These are phyloP conservation scores for Echinarachnius parma DNA, from an alignment of 53 echinoderm and acorn worm genomes.

Conservation along the genomic window DNA sequence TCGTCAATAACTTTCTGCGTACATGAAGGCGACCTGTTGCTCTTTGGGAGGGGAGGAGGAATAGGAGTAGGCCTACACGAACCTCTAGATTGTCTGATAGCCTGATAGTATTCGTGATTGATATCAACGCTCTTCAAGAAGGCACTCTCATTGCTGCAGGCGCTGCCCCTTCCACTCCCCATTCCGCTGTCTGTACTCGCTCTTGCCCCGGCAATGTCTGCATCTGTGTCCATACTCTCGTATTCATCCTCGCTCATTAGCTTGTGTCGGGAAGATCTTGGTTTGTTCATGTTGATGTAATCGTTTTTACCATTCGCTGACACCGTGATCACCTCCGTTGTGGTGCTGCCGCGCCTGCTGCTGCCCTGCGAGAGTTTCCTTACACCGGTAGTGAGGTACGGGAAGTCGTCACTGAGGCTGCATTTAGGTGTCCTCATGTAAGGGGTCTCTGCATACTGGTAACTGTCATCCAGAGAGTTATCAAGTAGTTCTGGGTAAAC, in stretches of 20 bases:
- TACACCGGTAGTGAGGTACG: conserved; percentile 22
- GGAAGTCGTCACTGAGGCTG: conserved; percentile 31
- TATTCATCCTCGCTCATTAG: conserved; percentile 31
- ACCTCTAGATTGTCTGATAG: conserved; percentile 1
- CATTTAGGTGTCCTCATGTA: conserved; percentile 24
- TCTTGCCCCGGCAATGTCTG: too few species aligned
- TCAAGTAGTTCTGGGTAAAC: conserved; percentile 28
- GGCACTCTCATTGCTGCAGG: conserved; percentile 23
- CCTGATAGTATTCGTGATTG: conserved; percentile 40
- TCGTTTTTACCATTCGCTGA: conserved; percentile 21
- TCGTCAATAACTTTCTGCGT: too few species aligned
- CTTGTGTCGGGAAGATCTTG: background rate
- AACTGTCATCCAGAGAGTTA: conserved; percentile 14
- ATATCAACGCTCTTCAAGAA: conserved; percentile 21
- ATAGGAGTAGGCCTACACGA: too few species aligned
- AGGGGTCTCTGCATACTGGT: conserved; percentile 38
- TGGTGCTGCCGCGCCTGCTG: conserved; percentile 8
- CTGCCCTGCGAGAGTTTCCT: background rate
- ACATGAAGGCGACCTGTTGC: too few species aligned
- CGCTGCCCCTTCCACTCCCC: conserved; percentile 34
- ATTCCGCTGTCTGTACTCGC: conserved; percentile 26
- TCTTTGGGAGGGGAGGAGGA: background rate
- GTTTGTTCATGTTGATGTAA: conserved; percentile 49
- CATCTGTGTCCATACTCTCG: conserved; percentile 34
- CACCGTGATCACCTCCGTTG: conserved; percentile 25